Percentiles rank a stretch among this genome's conserved stretches.
phyloP scores from a whole-genome alignment of 1,140 invertebrate genomes.

The Trinorchestia longiramus region DNA sequence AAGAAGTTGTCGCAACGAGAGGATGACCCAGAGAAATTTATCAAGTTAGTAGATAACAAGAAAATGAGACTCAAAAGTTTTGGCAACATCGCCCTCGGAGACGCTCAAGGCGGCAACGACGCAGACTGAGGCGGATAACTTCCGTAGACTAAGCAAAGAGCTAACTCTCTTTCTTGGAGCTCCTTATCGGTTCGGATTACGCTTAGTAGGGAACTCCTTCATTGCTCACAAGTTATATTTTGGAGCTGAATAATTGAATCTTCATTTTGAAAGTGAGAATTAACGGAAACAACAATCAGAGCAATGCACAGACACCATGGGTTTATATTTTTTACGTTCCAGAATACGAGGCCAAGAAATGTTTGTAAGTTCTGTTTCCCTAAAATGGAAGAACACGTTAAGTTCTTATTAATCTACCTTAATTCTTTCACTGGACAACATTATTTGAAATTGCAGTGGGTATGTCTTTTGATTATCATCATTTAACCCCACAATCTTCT shows the following conservation, averaged over 20 bases:
- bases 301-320: not conserved
- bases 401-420: no score
- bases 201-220: not conserved
- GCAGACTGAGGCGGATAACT: not conserved
- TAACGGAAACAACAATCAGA: not conserved
- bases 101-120: not conserved
- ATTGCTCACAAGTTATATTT: not conserved
- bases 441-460: no score
- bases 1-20: not conserved
- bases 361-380: no score
- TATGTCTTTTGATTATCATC: no score
- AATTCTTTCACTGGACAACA: no score
- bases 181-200: not conserved
- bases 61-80: constrained; percentile 22
- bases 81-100: not conserved
- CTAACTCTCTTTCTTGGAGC: not conserved
- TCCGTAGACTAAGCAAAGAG: not conserved
- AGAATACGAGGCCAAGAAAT: no score
- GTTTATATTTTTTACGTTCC: no score
- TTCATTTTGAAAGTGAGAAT: not conserved
- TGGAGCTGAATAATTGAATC: not conserved
- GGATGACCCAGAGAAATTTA: not conserved
- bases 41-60: constrained; percentile 20
- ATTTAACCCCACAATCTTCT: no score
- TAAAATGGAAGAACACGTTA: no score